Base-by-base conservation (phyloP, 2,113 vertebrate species). In the Anhinga rufa region DNA sequence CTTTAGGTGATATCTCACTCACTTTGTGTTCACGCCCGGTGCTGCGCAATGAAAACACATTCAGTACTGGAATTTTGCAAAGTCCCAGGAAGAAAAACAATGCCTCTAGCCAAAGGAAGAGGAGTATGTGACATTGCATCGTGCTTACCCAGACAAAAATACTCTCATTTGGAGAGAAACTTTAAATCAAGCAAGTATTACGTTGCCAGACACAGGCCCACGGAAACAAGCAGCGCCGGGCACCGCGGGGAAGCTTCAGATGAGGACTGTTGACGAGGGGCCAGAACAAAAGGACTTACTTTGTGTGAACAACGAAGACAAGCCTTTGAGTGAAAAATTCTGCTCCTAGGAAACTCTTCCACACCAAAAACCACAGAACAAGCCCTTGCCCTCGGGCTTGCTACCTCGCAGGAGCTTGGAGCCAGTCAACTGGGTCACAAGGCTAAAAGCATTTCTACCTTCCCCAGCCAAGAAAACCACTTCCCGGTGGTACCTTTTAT, bases 401-500 rank as follows among this genome's bases (percentile, higher is more conserved):
- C 65, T 72, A 61, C 86, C 77, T 82, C 3, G 1, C 52, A 87
- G 83, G 66, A 5, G 81, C 92, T 69, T 66, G 51, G 92, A 94
- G 91, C 64, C 94, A 95, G 93, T 94, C 96, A 97, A 94, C 62
- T 95, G 91, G 94, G 96, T 96, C 95, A 92, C 92, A 96, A 87
- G 81, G 94, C 90, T 94, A 91, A 94, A 96, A 93, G 95, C 88
- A 87, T 66, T 94, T 96, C 95, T 94, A 94, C 92, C 92, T 97
- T 95, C 77, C 95, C 52, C 93, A 96, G 92, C 91, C 95, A 96
- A 97, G 93, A 96, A 97, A 96, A 97, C 93, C 94, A 96, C 95
- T 95, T 97, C 96, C 96, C 79, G 62, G 91, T 95, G 95, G 94
- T 88, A 96, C 94, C 94, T 97, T 97, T 97, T 74, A 97, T 94